These are phyloP conservation scores for Erebia palarica DNA, from an alignment of 2,888 invertebrate species.

Conservation along the genomic window DNA sequence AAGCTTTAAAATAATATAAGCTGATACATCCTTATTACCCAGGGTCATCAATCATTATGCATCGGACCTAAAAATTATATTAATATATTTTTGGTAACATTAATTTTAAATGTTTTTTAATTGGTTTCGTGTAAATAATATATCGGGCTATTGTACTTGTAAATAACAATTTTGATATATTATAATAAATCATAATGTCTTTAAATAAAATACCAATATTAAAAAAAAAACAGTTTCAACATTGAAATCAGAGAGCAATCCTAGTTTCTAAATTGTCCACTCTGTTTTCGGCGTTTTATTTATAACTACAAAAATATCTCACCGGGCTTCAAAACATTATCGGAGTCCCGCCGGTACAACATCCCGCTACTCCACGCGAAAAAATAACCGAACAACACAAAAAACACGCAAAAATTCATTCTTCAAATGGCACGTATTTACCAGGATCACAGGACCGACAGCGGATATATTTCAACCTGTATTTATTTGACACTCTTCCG, in stretches of 20 bases:
- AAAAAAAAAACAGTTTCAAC: not conserved
- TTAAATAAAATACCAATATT: not conserved
- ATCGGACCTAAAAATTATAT: no score
- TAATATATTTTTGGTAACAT: not conserved
- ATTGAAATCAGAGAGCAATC: constrained; percentile 12
- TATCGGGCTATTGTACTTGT: not conserved
- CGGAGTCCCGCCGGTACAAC: constrained; percentile 71
- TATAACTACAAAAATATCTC: constrained; percentile 47
- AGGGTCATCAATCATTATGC: no score
- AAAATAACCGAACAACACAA: constrained; percentile 69
- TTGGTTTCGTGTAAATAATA: not conserved
- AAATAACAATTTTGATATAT: not conserved
- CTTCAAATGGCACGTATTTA: constrained; percentile 68
- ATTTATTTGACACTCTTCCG: constrained; percentile 77
- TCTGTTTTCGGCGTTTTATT: constrained; percentile 29
- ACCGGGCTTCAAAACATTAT: constrained; percentile 76
- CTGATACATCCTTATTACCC: no score
- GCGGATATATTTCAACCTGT: constrained; percentile 75
- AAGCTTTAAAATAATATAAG: no score
- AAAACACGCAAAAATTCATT: constrained; percentile 77
- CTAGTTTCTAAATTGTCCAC: constrained; percentile 14
- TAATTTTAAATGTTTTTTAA: not conserved
- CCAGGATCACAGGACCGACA: constrained; percentile 68
- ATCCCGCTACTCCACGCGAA: constrained; percentile 68
- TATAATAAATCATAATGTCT: no score